phyloP scores from a whole-genome alignment of 2,797 vertebrate species.

The Intellagama lesueurii region DNA sequence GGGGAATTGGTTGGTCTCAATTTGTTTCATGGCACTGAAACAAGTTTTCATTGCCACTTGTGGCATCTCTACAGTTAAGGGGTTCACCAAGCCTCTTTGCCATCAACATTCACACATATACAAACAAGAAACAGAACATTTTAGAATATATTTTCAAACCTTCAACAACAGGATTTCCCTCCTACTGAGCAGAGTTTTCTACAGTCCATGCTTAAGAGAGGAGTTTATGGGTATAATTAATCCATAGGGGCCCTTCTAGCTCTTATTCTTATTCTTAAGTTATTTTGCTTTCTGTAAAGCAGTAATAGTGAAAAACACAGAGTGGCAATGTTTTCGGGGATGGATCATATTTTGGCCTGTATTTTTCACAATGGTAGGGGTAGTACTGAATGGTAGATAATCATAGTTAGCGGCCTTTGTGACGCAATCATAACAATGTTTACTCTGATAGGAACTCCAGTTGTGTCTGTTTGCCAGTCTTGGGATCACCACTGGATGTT shows the following conservation, averaged over 20 bases:
- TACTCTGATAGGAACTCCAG: no score
- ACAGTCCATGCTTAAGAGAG: not conserved
- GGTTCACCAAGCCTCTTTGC: not conserved
- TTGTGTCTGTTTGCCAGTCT: no score
- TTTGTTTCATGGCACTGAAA: not conserved
- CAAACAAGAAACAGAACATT: not conserved
- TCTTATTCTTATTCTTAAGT: not conserved
- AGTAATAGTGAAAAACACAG: not conserved
- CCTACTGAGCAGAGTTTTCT: not conserved
- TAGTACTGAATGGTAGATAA: not conserved
- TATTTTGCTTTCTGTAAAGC: not conserved
- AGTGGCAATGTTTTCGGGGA: not conserved
- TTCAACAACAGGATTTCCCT: not conserved
- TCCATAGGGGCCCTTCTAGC: no score
- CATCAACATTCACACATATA: not conserved
- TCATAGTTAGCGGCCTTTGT: not conserved
- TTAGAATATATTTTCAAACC: not conserved
- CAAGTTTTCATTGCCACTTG: not conserved
- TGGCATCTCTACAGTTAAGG: not conserved
- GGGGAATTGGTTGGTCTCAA: not conserved
- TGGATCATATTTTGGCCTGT: not conserved
- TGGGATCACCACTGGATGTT: no score
- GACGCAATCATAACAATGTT: no score
- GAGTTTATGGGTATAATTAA: not conserved
- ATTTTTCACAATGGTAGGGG: not conserved